Evolutionary conservation across 2,888 invertebrate species (phyloP).

Genomic region (Epinotia ramella): DNA sequence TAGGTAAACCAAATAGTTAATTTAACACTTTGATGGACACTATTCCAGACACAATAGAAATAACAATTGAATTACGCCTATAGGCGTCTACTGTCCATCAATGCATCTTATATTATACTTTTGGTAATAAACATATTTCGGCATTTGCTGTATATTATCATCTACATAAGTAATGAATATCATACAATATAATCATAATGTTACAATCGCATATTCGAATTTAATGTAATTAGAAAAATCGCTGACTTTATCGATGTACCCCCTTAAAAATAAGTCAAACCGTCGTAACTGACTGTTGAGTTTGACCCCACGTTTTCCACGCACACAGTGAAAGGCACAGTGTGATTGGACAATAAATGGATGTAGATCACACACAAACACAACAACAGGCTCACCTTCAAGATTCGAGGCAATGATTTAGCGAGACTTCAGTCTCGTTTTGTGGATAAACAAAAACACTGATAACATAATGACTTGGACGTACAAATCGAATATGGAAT

Average conservation of each 20-base stretch:
- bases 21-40: too few species aligned
- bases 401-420: conserved; percentile 8
- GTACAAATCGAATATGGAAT: conserved; percentile 9
- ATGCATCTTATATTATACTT: too few species aligned
- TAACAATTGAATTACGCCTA: too few species aligned
- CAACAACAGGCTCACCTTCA: conserved; percentile 22
- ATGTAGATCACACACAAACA: conserved; percentile 43
- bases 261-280: conserved; percentile 5
- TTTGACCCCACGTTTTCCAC: conserved; percentile 28
- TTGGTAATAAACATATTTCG: too few species aligned
- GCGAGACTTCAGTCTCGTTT: background rate
- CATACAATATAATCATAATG: too few species aligned
- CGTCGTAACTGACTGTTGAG: conserved; percentile 8
- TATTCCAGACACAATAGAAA: too few species aligned
- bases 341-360: conserved; percentile 40
- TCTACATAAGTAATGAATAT: too few species aligned
- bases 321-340: conserved; percentile 36
- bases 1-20: too few species aligned
- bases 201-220: too few species aligned
- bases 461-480: conserved; percentile 15
- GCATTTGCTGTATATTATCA: too few species aligned
- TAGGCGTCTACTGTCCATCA: too few species aligned
- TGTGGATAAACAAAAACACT: conserved; percentile 5
- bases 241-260: background rate
- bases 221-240: too few species aligned